Percentiles rank a stretch among this genome's conserved stretches.
Conservation (phyloP, 2,797 vertebrate genomes). For the Thaleichthys pacificus region DNA sequence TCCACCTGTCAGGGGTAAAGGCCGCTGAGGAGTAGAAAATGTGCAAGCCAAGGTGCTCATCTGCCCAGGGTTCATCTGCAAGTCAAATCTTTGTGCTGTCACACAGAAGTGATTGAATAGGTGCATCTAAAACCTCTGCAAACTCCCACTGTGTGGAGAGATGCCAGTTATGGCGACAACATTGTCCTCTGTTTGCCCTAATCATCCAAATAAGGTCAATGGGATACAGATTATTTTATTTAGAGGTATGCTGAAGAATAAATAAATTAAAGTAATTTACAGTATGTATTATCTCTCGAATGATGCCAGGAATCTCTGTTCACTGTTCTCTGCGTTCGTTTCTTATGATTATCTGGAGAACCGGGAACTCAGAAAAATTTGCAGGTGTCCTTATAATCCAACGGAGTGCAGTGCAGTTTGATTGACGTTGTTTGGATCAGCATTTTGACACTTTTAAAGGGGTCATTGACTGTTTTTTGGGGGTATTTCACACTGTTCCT, state of each 20-base stretch:
- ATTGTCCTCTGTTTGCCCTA: constrained; percentile 50
- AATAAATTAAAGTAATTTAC: neutral
- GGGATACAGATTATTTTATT: neutral
- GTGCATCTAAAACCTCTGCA: constrained; percentile 47
- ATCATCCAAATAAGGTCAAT: constrained; percentile 42
- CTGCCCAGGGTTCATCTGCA: constrained; percentile 47
- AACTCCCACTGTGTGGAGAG: constrained; percentile 57
- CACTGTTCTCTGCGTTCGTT: too few species aligned
- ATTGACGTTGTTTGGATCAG: too few species aligned
- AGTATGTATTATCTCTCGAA: too few species aligned
- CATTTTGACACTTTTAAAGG: too few species aligned
- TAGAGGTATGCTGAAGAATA: neutral
- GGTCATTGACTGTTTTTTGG: too few species aligned
- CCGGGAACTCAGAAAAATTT: too few species aligned
- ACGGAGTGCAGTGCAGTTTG: too few species aligned
- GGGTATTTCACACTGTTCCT: too few species aligned
- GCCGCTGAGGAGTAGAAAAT: constrained; percentile 19
- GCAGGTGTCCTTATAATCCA: too few species aligned
- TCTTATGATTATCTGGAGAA: too few species aligned
- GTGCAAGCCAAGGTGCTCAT: constrained; percentile 23
- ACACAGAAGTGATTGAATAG: constrained; percentile 64
- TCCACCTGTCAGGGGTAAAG: neutral
- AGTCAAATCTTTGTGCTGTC: constrained; percentile 59
- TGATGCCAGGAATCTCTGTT: too few species aligned
- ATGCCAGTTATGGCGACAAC: constrained; percentile 40